These are phyloP conservation scores for Cabera pusaria DNA, from an alignment of 2,888 invertebrate genomes.

Conservation along the genomic window DNA sequence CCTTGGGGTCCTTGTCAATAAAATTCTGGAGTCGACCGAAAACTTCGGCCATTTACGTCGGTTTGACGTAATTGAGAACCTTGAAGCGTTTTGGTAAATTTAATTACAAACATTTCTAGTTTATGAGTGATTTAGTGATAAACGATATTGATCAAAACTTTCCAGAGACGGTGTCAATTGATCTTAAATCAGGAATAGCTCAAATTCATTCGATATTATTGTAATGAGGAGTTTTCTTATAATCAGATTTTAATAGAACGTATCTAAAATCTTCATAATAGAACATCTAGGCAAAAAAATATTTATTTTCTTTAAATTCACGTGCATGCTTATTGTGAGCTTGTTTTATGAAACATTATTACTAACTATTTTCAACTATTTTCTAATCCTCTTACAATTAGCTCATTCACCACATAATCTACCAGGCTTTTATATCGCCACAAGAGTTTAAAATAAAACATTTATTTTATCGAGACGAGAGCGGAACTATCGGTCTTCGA, in stretches of 20 bases:
- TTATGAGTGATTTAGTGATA: conserved; percentile 27
- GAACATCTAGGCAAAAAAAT: no score
- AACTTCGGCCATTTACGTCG: conserved; percentile 37
- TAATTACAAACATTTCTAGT: conserved; percentile 32
- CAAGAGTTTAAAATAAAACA: conserved; percentile 27
- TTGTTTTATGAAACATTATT: no score
- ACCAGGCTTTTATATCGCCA: conserved; percentile 16
- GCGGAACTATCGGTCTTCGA: conserved; percentile 32
- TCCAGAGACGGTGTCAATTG: conserved; percentile 1
- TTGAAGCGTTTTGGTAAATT: conserved; percentile 29
- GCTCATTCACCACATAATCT: no score
- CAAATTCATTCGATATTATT: conserved; percentile 2
- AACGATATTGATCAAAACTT: conserved; percentile 18
- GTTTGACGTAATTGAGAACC: conserved; percentile 29
- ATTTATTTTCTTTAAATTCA: no score
- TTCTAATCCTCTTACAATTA: no score
- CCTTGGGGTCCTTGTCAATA: conserved; percentile 30
- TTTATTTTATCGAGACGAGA: conserved; percentile 22
- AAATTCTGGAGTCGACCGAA: conserved; percentile 35
- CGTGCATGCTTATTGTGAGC: no score
- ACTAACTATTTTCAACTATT: no score
- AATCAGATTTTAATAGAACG: no score
- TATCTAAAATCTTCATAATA: no score
- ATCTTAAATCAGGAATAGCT: conserved; percentile 5
- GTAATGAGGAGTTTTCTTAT: no score